Conservation (phyloP, 2,113 vertebrate species). For the Pelodiscus sinensis region DNA sequence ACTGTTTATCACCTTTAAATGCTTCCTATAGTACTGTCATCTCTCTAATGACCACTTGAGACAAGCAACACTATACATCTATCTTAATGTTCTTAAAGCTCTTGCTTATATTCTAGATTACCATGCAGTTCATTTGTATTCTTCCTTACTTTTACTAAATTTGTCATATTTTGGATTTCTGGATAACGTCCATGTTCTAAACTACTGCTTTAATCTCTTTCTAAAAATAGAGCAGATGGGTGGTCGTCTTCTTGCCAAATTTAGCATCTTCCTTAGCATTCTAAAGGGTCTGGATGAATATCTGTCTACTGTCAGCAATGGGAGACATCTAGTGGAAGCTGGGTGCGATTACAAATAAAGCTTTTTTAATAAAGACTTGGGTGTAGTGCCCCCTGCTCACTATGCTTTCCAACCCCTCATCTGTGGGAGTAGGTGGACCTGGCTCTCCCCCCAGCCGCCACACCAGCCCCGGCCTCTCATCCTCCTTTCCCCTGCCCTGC, state of each 20-base stretch:
- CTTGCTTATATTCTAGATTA: background rate
- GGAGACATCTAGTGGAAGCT: slow-evolving; percentile 43
- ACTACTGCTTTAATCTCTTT: background rate
- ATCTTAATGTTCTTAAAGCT: background rate
- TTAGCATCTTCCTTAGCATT: background rate
- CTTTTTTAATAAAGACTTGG: too few species aligned
- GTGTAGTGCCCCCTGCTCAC: too few species aligned
- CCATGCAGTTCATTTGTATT: background rate
- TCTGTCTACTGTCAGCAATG: background rate
- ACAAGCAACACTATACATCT: background rate
- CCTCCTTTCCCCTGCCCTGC: too few species aligned
- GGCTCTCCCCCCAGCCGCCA: too few species aligned
- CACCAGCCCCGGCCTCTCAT: too few species aligned
- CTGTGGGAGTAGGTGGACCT: too few species aligned
- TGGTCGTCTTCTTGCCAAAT: background rate
- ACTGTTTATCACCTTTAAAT: background rate
- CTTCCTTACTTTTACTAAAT: background rate
- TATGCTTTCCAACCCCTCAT: too few species aligned
- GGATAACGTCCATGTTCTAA: background rate
- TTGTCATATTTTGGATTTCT: background rate
- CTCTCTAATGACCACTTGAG: background rate
- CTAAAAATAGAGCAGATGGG: background rate
- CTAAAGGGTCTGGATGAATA: background rate
- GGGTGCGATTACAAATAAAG: background rate
- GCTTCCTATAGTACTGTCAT: background rate